Percentiles rank a stretch among this genome's conserved stretches.
These are phyloP conservation scores for Orthonychiurus folsomi DNA, from an alignment of 2,888 invertebrate genomes.

Conservation along the genomic window DNA sequence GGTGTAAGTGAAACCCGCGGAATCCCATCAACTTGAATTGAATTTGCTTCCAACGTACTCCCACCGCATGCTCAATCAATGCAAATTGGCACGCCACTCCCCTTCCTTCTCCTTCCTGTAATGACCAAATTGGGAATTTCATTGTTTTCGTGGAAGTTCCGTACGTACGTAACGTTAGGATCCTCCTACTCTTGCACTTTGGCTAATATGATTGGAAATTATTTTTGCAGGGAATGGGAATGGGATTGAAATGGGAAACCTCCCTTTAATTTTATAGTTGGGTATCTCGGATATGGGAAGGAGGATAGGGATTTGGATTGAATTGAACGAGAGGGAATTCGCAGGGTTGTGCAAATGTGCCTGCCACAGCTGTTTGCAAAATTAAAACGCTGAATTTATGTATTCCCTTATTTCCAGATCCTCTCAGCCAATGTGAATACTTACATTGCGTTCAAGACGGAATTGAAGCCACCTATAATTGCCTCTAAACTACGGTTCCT, in stretches of 20 bases:
- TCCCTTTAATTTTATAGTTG: no score
- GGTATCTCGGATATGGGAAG: no score
- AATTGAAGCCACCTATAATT: conserved; percentile 72
- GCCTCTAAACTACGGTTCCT: conserved; percentile 75
- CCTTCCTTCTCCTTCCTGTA: background rate
- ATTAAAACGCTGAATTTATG: no score
- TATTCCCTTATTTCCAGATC: conserved; percentile 58
- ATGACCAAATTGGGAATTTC: background rate
- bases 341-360: no score
- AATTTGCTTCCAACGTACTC: background rate
- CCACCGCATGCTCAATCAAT: background rate
- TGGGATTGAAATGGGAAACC: no score
- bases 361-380: no score
- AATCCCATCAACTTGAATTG: background rate
- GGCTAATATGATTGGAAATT: no score
- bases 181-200: background rate
- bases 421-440: conserved; percentile 77
- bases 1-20: background rate
- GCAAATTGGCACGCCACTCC: conserved; percentile 1
- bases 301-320: no score
- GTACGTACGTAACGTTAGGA: no score
- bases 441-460: conserved; percentile 67
- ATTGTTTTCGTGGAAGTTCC: background rate
- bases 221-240: no score
- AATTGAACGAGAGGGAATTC: no score